Evolutionary conservation across 1,140 invertebrate species (phyloP).

Genomic region (Drosophila miranda): DNA sequence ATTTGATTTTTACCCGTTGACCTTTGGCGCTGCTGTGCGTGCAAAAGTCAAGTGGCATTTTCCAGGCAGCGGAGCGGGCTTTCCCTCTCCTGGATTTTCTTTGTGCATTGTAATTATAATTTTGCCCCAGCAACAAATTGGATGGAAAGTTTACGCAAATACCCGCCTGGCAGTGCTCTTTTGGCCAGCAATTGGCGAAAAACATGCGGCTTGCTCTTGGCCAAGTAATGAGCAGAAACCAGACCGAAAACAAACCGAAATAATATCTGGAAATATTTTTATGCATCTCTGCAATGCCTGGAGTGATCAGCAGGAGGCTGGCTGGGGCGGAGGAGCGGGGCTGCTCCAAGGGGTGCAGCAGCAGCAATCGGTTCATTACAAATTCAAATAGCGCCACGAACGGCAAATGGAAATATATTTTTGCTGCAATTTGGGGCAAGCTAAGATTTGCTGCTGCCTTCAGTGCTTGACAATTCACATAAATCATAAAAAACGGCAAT

Average conservation of each 20-base stretch:
- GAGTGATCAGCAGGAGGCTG: conserved; percentile 3
- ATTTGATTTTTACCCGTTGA: conserved; percentile 44
- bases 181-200: conserved; percentile 23
- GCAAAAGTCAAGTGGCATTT: conserved; percentile 61
- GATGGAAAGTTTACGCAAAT: conserved; percentile 58
- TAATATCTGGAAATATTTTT: conserved; percentile 58
- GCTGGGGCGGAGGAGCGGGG: background rate
- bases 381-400: conserved; percentile 54
- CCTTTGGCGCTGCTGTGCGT: conserved; percentile 39
- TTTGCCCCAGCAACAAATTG: conserved; percentile 36
- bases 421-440: conserved; percentile 62
- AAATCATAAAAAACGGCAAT: conserved; percentile 47
- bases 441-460: conserved; percentile 59
- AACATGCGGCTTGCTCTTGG: conserved; percentile 48
- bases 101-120: conserved; percentile 48
- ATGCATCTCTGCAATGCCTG: conserved; percentile 39
- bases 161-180: background rate
- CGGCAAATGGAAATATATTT: conserved; percentile 55
- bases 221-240: conserved; percentile 48
- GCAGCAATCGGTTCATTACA: conserved; percentile 49
- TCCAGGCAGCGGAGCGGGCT: background rate
- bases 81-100: conserved; percentile 27
- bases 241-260: conserved; percentile 36
- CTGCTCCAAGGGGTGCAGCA: background rate
- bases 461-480: conserved; percentile 31